Conservation (phyloP, 2,888 invertebrate species). For the Eudasyphora cyanicolor region DNA sequence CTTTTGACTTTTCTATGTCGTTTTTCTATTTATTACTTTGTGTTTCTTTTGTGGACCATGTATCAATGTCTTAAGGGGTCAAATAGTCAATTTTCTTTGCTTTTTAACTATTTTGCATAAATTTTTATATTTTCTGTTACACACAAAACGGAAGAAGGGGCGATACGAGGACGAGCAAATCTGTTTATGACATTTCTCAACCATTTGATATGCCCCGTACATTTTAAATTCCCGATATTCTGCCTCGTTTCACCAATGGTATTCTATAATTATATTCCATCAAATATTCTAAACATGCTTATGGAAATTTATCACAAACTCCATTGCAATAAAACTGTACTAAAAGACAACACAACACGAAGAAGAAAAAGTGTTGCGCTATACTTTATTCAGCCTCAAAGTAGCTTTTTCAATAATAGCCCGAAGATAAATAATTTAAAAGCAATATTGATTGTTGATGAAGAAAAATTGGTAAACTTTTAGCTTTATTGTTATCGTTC, state of each 20-base stretch:
- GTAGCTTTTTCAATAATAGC: conserved; percentile 54
- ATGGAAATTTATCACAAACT: conserved; percentile 29
- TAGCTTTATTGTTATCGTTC: neutral
- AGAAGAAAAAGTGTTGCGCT: neutral
- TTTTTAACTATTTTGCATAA: conserved; percentile 50
- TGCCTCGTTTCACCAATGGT: neutral
- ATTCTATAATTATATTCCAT: neutral
- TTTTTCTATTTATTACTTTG: conserved; percentile 7
- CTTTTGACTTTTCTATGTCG: neutral
- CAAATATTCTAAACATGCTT: conserved; percentile 51
- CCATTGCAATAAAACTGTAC: neutral
- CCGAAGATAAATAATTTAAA: conserved; percentile 53
- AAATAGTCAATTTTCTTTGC: conserved; percentile 47
- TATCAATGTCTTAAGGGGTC: conserved; percentile 33
- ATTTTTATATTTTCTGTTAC: conserved; percentile 24
- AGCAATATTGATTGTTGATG: neutral
- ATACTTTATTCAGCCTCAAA: conserved; percentile 14
- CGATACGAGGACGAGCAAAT: too few species aligned
- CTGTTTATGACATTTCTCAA: neutral
- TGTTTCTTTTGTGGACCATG: conserved; percentile 16
- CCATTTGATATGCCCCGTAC: neutral
- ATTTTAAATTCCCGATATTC: conserved; percentile 17
- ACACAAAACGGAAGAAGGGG: neutral
- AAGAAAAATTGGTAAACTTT: neutral
- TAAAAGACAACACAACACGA: neutral